Conservation (phyloP, 64 coral and sea anemone species). For the Montipora capricornis region DNA sequence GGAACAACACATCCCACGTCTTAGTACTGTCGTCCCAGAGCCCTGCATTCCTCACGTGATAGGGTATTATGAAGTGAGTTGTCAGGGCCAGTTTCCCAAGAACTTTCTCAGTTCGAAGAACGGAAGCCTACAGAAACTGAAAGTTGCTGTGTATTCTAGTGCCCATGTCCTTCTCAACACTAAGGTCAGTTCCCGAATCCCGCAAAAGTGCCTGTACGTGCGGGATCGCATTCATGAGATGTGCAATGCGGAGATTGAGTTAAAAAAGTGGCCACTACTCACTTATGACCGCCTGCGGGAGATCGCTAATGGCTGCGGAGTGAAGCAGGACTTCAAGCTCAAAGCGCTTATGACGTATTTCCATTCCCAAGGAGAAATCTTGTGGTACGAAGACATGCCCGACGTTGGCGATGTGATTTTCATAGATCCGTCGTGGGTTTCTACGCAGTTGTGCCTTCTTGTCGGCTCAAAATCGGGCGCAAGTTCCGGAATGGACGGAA, state of each 20-base stretch:
- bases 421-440: conserved; percentile 85
- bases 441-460: conserved; percentile 68
- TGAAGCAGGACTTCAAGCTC: conserved; percentile 86
- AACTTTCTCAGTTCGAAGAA: conserved; percentile 79
- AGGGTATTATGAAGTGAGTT: conserved; percentile 92
- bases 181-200: conserved; percentile 83
- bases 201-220: conserved; percentile 92
- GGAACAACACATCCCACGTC: neutral
- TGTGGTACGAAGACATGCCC: conserved; percentile 91
- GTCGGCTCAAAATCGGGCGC: conserved; percentile 60
- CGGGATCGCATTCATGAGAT: conserved; percentile 92
- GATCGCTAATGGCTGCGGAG: conserved; percentile 88
- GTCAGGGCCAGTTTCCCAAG: conserved; percentile 80
- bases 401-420: conserved; percentile 80
- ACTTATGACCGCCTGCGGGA: conserved; percentile 74
- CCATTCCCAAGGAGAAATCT: conserved; percentile 89
- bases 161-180: conserved; percentile 74
- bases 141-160: conserved; percentile 67
- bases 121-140: conserved; percentile 83
- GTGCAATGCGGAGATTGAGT: conserved; percentile 55
- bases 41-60: conserved; percentile 87
- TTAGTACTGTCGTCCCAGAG: conserved; percentile 42
- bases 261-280: conserved; percentile 76
- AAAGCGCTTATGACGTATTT: conserved; percentile 92
- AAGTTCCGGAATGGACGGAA: conserved; percentile 57